Conservation (phyloP, 2,888 invertebrate species). For the Eremobia ochroleuca region DNA sequence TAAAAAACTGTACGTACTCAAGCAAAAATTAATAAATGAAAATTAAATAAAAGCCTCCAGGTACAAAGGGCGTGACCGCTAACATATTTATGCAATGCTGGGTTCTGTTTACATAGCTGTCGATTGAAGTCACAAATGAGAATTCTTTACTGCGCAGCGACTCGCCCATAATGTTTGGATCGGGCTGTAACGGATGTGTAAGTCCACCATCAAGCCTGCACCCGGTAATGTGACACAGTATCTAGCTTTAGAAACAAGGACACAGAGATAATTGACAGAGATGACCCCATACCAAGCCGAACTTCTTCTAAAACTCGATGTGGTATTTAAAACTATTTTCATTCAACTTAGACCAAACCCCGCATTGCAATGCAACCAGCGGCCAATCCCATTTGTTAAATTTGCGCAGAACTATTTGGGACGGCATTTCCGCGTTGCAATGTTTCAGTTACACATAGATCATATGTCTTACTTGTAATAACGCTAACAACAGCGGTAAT, state of each 20-base stretch:
- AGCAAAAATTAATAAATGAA: too few relatives aligned
- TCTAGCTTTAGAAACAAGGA: background rate
- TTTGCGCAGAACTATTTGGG: conserved; percentile 87
- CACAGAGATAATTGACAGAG: background rate
- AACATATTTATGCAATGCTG: too few relatives aligned
- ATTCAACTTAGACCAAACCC: conserved; percentile 71
- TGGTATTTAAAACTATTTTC: background rate
- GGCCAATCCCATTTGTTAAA: conserved; percentile 88
- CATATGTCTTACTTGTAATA: conserved; percentile 68
- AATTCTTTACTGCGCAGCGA: too few relatives aligned
- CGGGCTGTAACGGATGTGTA: background rate
- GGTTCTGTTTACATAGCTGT: too few relatives aligned
- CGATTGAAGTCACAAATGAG: too few relatives aligned
- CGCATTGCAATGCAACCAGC: conserved; percentile 80
- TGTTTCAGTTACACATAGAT: conserved; percentile 68
- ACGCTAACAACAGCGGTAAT: conserved; percentile 67
- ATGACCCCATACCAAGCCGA: background rate
- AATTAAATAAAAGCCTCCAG: too few relatives aligned
- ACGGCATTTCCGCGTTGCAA: conserved; percentile 69
- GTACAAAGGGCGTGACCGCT: too few relatives aligned
- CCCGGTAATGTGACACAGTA: background rate
- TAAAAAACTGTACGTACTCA: too few relatives aligned
- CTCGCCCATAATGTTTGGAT: too few relatives aligned
- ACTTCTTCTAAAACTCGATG: background rate
- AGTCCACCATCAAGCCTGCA: background rate